A percentile compares a stretch with the other conserved stretches of the same genome.
Conservation (phyloP, 2,113 vertebrate species). For the Abramis brama region DNA sequence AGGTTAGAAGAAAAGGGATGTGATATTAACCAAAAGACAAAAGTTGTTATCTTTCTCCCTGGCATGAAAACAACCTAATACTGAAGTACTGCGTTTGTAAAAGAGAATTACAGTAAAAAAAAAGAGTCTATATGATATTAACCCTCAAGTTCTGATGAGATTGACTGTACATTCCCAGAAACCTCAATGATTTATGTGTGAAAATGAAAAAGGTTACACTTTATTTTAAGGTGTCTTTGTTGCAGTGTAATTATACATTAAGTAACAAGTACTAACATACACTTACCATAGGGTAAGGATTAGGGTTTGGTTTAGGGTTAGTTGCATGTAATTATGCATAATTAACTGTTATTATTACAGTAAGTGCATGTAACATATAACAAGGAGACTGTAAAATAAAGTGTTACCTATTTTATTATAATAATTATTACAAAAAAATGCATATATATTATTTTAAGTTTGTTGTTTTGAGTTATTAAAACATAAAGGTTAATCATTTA, state of each 20-base stretch:
- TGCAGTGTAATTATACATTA: no score
- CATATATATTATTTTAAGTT: background rate
- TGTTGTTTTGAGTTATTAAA: background rate
- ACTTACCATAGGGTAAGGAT: no score
- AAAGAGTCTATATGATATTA: background rate
- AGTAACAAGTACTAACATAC: no score
- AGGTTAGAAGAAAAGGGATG: constrained; percentile 43
- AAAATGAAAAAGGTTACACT: no score
- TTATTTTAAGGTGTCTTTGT: no score
- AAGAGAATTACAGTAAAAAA: background rate
- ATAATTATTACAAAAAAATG: background rate
- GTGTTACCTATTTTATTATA: no score
- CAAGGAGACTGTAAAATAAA: no score
- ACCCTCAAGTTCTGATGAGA: background rate
- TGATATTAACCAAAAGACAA: background rate
- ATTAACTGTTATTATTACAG: no score
- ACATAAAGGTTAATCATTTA: background rate
- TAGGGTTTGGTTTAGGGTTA: no score
- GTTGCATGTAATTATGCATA: no score
- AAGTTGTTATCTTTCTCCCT: background rate
- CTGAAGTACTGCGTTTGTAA: background rate
- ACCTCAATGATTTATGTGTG: background rate
- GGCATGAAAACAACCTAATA: background rate
- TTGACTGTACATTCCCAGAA: background rate
- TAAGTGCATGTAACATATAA: no score